Conservation (phyloP, 2,888 invertebrate genomes). For the Drosophila histrio region DNA sequence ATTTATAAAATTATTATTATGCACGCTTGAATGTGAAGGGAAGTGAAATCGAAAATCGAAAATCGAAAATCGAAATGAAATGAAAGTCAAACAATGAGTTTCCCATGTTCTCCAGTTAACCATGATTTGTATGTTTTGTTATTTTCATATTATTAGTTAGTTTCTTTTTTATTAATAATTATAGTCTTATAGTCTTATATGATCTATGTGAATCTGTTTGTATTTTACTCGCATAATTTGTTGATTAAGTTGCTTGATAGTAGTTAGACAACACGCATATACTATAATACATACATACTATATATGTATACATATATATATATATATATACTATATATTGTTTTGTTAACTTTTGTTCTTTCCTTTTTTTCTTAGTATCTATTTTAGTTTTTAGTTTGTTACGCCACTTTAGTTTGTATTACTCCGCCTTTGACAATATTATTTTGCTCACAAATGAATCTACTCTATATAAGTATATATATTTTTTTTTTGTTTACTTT, state of each 20-base stretch:
- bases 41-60: not conserved
- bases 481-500: constrained; percentile 43
- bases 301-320: constrained; percentile 8
- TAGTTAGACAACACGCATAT: constrained; percentile 54
- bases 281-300: constrained; percentile 12
- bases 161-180: constrained; percentile 8
- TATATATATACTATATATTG: constrained; percentile 30
- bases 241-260: constrained; percentile 73
- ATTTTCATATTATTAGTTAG: constrained; percentile 11
- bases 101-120: not conserved
- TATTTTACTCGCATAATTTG: constrained; percentile 43
- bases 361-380: constrained; percentile 20
- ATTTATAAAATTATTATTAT: constrained; percentile 21
- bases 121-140: constrained; percentile 38
- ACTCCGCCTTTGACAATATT: constrained; percentile 43
- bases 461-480: constrained; percentile 30
- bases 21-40: constrained; percentile 64
- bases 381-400: constrained; percentile 42
- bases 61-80: constrained; percentile 2
- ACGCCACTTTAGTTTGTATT: constrained; percentile 39
- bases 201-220: constrained; percentile 43
- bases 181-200: constrained; percentile 1
- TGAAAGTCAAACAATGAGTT: not conserved
- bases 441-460: constrained; percentile 63
- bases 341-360: constrained; percentile 36